These are phyloP conservation scores for Nerophis lumbriciformis DNA, from an alignment of 2,113 vertebrate genomes.

Conservation along the genomic window DNA sequence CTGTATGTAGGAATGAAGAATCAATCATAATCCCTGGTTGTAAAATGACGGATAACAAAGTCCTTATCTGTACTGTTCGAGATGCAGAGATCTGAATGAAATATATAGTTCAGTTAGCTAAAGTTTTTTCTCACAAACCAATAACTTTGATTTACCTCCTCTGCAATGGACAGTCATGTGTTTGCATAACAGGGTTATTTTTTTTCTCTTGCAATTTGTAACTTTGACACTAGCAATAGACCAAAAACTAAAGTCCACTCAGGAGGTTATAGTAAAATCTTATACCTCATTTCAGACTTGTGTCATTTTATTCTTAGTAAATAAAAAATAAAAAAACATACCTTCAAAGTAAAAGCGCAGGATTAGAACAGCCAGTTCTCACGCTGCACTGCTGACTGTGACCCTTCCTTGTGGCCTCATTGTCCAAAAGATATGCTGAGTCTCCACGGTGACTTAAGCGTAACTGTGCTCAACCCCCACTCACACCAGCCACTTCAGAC, in stretches of 20 bases:
- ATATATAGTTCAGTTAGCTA: too few relatives aligned
- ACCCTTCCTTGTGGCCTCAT: conserved; percentile 21
- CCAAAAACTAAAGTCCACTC: too few relatives aligned
- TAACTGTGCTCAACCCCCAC: conserved; percentile 2
- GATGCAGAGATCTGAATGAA: not conserved
- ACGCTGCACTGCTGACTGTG: conserved; percentile 23
- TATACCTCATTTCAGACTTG: too few relatives aligned
- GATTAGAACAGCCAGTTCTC: conserved; percentile 16
- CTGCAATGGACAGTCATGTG: too few relatives aligned
- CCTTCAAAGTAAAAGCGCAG: conserved; percentile 21
- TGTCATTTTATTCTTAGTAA: not conserved
- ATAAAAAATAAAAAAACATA: conserved; percentile 18
- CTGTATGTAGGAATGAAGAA: not conserved
- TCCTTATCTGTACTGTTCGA: not conserved
- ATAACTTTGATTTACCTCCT: too few relatives aligned
- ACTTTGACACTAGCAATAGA: too few relatives aligned
- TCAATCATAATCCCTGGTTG: not conserved
- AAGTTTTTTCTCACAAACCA: too few relatives aligned
- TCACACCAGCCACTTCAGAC: conserved; percentile 3
- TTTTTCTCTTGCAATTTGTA: too few relatives aligned
- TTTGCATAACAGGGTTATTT: too few relatives aligned
- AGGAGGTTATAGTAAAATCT: too few relatives aligned
- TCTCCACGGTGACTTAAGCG: conserved; percentile 9
- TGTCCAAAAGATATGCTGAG: conserved; percentile 24
- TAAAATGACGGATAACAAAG: too few relatives aligned